Conservation (phyloP, 2,113 vertebrate genomes). For the Chaetura pelagica region DNA sequence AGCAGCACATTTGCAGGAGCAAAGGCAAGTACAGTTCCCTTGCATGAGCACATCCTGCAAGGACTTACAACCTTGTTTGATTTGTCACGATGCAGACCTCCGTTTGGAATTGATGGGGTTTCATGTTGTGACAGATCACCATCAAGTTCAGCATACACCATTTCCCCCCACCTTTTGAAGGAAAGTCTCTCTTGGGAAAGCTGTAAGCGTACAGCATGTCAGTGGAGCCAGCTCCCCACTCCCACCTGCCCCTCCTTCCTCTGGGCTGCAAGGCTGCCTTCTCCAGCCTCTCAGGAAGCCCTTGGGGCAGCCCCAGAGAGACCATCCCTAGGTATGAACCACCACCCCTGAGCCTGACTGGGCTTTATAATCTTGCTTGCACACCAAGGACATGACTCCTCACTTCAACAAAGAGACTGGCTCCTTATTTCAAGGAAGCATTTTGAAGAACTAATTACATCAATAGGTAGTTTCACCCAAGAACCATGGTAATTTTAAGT, state of each 20-base stretch:
- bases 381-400: background rate
- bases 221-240: rapidly evolving
- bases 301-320: background rate
- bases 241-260: rapidly evolving
- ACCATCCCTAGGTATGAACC: background rate
- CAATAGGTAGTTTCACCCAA: background rate
- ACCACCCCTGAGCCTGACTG: background rate
- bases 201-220: background rate
- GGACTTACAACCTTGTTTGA: background rate
- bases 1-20: background rate
- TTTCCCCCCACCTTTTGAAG: rapidly evolving
- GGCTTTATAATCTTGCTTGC: background rate
- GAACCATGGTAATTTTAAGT: background rate
- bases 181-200: background rate
- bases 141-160: background rate
- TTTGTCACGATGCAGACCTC: background rate
- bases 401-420: background rate
- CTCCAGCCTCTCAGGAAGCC: background rate
- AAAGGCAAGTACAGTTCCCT: background rate
- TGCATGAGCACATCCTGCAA: background rate
- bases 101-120: background rate
- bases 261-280: background rate
- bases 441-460: background rate
- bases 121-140: background rate
- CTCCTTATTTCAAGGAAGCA: background rate